These are phyloP conservation scores for Strigamia crassipes DNA, from an alignment of 2,888 invertebrate genomes.

Conservation along the genomic window DNA sequence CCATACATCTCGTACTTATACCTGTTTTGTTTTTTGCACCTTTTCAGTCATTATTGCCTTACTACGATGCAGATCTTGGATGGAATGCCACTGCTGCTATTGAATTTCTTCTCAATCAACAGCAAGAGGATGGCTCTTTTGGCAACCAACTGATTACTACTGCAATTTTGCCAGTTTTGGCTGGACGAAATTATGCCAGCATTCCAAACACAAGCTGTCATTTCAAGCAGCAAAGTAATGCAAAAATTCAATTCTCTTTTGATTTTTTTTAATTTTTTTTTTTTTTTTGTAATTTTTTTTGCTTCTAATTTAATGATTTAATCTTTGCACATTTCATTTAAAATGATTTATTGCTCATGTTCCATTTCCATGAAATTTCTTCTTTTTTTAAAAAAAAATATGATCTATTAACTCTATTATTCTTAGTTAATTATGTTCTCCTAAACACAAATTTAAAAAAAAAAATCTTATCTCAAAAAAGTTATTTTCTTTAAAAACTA, in stretches of 20 bases:
- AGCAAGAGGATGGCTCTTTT: conserved; percentile 79
- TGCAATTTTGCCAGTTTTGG: conserved; percentile 76
- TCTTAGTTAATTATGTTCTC: not conserved
- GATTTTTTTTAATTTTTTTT: too few species aligned
- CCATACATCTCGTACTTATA: too few species aligned
- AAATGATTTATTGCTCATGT: not conserved
- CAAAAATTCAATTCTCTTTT: not conserved
- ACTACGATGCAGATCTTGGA: conserved; percentile 64
- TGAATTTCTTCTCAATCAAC: conserved; percentile 73
- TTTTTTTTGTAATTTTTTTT: too few species aligned
- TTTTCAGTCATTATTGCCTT: conserved; percentile 72
- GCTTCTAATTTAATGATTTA: too few species aligned
- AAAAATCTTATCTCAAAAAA: not conserved
- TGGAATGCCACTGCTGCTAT: conserved; percentile 82
- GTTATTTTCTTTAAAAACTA: too few species aligned
- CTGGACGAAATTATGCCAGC: conserved; percentile 47
- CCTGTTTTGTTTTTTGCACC: conserved; percentile 21
- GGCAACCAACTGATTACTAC: conserved; percentile 65
- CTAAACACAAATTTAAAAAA: not conserved
- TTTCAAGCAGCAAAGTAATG: not conserved
- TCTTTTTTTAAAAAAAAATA: not conserved
- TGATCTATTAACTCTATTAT: not conserved
- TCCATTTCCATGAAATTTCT: not conserved
- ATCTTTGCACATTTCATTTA: not conserved
- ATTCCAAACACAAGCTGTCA: conserved; percentile 46